Conservation (phyloP, 2,888 invertebrate genomes). For the Rotaria magnacalcarata region DNA sequence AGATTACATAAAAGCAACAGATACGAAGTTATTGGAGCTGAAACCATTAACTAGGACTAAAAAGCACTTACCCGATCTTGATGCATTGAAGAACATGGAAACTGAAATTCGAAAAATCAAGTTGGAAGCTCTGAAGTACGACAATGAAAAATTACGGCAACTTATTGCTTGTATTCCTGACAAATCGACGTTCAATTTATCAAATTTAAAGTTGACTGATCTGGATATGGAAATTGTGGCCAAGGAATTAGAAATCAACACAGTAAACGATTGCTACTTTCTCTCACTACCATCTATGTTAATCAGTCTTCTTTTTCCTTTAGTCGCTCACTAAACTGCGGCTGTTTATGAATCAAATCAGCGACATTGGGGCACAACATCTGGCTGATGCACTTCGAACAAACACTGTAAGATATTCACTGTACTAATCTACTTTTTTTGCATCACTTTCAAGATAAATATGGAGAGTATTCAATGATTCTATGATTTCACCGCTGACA, state of each 20-base stretch:
- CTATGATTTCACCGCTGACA: too few species aligned
- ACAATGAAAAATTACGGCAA: not conserved
- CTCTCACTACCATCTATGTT: too few species aligned
- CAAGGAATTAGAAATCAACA: not conserved
- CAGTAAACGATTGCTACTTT: not conserved
- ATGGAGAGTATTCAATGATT: too few species aligned
- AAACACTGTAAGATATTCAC: not conserved
- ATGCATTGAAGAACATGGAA: not conserved
- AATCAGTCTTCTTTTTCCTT: not conserved
- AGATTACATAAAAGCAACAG: not conserved
- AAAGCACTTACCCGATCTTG: not conserved
- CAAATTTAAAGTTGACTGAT: not conserved
- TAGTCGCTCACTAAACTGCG: not conserved
- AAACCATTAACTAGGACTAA: not conserved
- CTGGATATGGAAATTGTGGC: not conserved
- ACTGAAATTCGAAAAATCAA: not conserved
- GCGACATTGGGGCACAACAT: not conserved
- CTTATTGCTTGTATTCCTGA: not conserved
- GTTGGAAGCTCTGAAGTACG: not conserved
- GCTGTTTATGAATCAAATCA: not conserved
- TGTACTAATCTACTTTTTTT: not conserved
- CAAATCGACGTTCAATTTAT: not conserved
- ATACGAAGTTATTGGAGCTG: not conserved
- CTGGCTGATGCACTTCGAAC: not conserved
- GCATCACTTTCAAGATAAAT: too few species aligned